Base-by-base conservation (phyloP, 1,140 invertebrate genomes). In the Drosophila kikkawai region DNA sequence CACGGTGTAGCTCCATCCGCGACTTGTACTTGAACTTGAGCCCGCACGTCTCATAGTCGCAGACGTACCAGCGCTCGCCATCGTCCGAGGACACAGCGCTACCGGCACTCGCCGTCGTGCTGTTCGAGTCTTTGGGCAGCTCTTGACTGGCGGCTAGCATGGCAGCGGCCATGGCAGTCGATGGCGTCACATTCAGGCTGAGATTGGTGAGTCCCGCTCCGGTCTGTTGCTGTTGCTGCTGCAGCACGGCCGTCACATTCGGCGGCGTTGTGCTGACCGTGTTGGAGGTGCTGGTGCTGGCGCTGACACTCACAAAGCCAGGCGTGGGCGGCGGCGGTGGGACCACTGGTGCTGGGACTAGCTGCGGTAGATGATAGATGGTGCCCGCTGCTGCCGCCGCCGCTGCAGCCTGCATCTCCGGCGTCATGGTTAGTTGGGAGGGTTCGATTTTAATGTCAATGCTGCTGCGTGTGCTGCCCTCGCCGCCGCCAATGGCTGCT, bases 11-110 rank as follows among this genome's bases (percentile, higher is more conserved):
- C 50, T 92, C 91, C 75, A 92, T 83, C 12, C 91, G 79, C 8
- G 91, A 92, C 74, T 91, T 92, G 70, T 92, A 92, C 68, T 92
- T 92, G 36, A 92, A 92, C 58, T 92, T 92, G 9, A 92, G 64
- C 0, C 91, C 91, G 50, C 91, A 92, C 4, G 91, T 79, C 22
- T 85, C 87, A 39, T 79, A 90, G 55, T 92, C 91, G 67, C 91
- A 92, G 37, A 92, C 71, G 41, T 92, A 92, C 91, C 87, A 92
- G 11, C 91, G 91, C 53, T 92, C 91, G 1, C 91, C 91, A 39
- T 92, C 91, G 8, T 92, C 91, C 13, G 91, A 92, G 4, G 91
- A 92, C 17, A 92, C 79, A 4, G 91, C 91, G 56, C 91, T 92
- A 47, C 91, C 91, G 17, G 91, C 91, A 36, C 91, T 92, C 6